These are phyloP conservation scores for Andrena cerasifolii DNA, from an alignment of 1,140 invertebrate genomes.

Conservation along the genomic window DNA sequence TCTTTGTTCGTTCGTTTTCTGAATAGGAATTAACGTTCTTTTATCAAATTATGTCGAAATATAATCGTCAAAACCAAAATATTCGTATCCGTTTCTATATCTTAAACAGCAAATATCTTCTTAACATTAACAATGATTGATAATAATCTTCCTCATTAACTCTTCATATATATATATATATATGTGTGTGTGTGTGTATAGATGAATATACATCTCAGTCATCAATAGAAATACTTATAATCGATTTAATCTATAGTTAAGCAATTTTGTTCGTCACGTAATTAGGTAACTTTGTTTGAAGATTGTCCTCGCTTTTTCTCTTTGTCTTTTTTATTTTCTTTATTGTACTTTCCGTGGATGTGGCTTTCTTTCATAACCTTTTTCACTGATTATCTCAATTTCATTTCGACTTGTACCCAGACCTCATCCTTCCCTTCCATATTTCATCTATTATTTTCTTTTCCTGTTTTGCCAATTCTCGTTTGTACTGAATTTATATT, in stretches of 20 bases:
- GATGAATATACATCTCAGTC: constrained; percentile 20
- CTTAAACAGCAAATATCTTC: constrained; percentile 17
- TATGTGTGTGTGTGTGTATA: not conserved
- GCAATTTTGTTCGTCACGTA: not conserved
- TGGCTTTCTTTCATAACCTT: not conserved
- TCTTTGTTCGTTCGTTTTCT: not conserved
- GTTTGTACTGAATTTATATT: constrained; percentile 47
- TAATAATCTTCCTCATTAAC: constrained; percentile 20
- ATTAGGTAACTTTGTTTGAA: constrained; percentile 36
- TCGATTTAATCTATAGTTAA: not conserved
- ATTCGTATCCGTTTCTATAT: not conserved
- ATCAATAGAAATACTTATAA: constrained; percentile 17
- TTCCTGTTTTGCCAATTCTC: not conserved
- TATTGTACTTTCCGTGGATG: not conserved
- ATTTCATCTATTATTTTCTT: too few species aligned
- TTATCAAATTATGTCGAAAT: not conserved
- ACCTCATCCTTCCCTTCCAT: not conserved
- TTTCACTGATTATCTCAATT: too few species aligned
- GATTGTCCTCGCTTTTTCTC: constrained; percentile 38
- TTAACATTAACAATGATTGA: constrained; percentile 27
- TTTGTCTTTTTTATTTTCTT: not conserved
- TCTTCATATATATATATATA: constrained; percentile 11
- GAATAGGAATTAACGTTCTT: not conserved
- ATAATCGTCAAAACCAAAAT: constrained; percentile 4
- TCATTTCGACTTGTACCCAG: not conserved